Evolutionary conservation across 2,113 vertebrate species (phyloP), one percentile per base, ranked within the genome.

Genomic region (Cryptotis parvus): DNA sequence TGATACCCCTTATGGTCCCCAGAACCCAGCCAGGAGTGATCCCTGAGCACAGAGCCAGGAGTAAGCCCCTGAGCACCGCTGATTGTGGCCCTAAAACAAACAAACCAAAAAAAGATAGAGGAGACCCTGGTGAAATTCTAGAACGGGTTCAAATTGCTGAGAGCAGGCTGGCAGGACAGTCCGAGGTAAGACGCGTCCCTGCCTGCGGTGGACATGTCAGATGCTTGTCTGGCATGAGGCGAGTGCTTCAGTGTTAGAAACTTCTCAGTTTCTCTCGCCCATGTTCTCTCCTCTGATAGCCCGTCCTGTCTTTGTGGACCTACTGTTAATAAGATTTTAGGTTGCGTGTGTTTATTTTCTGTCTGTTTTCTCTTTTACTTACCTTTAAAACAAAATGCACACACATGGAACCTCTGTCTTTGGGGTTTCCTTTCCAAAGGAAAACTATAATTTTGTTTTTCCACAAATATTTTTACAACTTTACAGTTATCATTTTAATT

Each of bases 401-500:
- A 26, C 29, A 1, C 4, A 5, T 69, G 20, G 66, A 55, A 12
- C 18, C 52, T 55, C 27, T 85, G 37, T 76, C 31, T 91, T 85
- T 52, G 61, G 45, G 7, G 37, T 72, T 20, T 61, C 8, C 29
- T 31, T 91, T 81, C 70, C 58, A 41, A 58, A 26, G 69, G 1
- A 86, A 26, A 41, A 26, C 18, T 4, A 0, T 65, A 49, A 52
- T 87, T 72, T 89, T 39, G 70, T 65, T 6, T 70, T 89, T 45
- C 45, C 41, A 35, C 22, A 39, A 37, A 24, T 58, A 69, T 70
- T 70, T 84, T 93, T 37, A 37, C 69, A 73, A 85, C 58, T 90
- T 45, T 82, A 85, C 1, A 20, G 24, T 29, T 26, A 20, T 22
- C 55, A 35, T 41, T 63, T 85, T 77, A 31, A 76, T 63, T 70